Conservation (phyloP, 2,113 vertebrate genomes). For the Gymnogyps californianus region DNA sequence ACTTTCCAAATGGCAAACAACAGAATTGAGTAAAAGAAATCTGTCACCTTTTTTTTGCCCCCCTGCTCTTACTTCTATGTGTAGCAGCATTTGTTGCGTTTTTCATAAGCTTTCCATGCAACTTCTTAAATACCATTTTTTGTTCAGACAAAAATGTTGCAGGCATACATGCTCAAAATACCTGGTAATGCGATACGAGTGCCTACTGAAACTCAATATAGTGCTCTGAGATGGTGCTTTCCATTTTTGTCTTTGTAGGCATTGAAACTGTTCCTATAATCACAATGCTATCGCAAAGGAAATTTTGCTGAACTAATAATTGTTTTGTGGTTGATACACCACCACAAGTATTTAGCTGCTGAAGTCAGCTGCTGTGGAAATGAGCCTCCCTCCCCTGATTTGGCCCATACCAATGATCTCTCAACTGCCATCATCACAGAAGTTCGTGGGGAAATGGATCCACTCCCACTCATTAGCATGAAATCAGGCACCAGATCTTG, state of each 20-base stretch:
- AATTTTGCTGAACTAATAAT: constrained; percentile 20
- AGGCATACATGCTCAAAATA: not conserved
- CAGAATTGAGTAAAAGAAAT: not conserved
- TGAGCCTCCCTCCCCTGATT: not conserved
- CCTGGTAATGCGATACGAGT: fast-evolving
- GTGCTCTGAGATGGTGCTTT: not conserved
- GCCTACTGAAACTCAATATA: not conserved
- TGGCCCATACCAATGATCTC: not conserved
- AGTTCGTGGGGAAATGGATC: not conserved
- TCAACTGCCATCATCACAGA: constrained; percentile 7
- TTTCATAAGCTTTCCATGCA: not conserved
- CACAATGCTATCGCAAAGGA: not conserved
- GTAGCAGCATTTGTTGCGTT: not conserved
- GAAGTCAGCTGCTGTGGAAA: constrained; percentile 27
- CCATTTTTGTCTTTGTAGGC: not conserved
- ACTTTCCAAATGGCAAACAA: not conserved
- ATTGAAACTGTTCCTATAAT: not conserved
- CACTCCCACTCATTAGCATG: not conserved
- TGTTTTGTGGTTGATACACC: not conserved
- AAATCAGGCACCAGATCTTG: constrained; percentile 42
- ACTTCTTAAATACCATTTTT: not conserved
- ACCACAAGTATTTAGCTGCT: not conserved
- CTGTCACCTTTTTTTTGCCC: not conserved
- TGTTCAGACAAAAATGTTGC: not conserved
- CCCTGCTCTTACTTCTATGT: not conserved